Percentiles rank a stretch among this genome's conserved stretches.
Conservation (phyloP, 2,888 invertebrate species). For the Drosophila bunnanda region DNA sequence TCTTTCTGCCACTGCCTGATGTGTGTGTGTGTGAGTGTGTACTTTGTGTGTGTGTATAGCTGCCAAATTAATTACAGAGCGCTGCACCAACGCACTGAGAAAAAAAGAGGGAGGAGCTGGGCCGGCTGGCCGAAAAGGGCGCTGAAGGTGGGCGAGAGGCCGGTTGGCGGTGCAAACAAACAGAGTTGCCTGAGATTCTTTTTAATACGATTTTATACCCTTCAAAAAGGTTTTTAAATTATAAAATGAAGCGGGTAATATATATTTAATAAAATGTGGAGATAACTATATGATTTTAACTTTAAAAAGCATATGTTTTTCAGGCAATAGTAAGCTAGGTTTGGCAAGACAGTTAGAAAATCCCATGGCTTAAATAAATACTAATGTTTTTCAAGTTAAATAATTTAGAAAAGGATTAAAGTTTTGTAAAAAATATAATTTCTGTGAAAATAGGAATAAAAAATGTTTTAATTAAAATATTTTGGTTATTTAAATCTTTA, state of each 20-base stretch:
- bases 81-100: slow-evolving; percentile 66
- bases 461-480: background rate
- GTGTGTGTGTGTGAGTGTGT: slow-evolving; percentile 12
- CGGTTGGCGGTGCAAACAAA: slow-evolving; percentile 30
- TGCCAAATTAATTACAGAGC: slow-evolving; percentile 77
- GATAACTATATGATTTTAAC: no score
- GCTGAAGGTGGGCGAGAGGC: slow-evolving; percentile 19
- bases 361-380: background rate
- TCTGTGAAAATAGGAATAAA: background rate
- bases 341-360: background rate
- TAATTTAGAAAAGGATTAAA: background rate
- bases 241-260: no score
- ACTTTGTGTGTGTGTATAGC: slow-evolving; percentile 49
- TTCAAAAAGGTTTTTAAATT: background rate
- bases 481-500: background rate
- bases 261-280: background rate
- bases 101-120: slow-evolving; percentile 9
- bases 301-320: no score
- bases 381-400: background rate
- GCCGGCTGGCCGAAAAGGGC: slow-evolving; percentile 1
- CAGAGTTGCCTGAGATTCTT: slow-evolving; percentile 38
- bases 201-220: slow-evolving; percentile 11
- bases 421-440: background rate
- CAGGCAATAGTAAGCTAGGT: background rate
- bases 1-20: slow-evolving; percentile 49